Evolutionary conservation across 2,888 invertebrate species (phyloP), one percentile per base, ranked within the genome.

Genomic region (Deroplatys truncata): DNA sequence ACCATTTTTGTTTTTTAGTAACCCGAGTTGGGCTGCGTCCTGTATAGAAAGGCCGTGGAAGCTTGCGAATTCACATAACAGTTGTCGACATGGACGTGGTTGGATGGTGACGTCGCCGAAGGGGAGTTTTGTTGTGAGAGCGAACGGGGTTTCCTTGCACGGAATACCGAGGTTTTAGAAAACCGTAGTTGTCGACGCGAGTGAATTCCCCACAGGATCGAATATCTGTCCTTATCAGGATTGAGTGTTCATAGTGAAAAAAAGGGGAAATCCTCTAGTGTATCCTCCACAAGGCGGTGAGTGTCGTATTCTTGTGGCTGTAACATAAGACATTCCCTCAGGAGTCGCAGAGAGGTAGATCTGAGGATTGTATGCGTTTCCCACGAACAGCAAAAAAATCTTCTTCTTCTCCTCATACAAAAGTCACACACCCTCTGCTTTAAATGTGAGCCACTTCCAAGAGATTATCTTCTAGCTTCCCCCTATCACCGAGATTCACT

Each of bases 191-290:
- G 56, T 85, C 28, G 16, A 43, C n/a, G 9, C 9, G 35, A 20
- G 8, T 9, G 82, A 29, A 82, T 72, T 56, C 82, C 86, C 82
- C 86, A 72, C 72, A 86, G 49, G 72, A 86, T 29, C 72, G 29
- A 82, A 82, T 86, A 86, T 86, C 86, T 86, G 72, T 82, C 82
- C 56, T 86, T 86, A 86, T 86, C 86, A 86, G 9, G 86, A 86
- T 29, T 72, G 49, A 49, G 82, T 86, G 86, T 86, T 28, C 82
- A 29, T 49, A 56, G 28, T 28, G 43, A 85, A 85, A 28, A 85
- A 85, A 85, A 43, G 28, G 72, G 56, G 16, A 82, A 86, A 82
- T 82, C 82, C 82, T 28, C 20, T 25, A 28, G 82, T 82, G 82
- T 86, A 86, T n/a, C 82, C 28, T n/a, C 4, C 10, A 29, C 28